phyloP scores from a whole-genome alignment of 2,797 vertebrate species.

The Labroides dimidiatus region DNA sequence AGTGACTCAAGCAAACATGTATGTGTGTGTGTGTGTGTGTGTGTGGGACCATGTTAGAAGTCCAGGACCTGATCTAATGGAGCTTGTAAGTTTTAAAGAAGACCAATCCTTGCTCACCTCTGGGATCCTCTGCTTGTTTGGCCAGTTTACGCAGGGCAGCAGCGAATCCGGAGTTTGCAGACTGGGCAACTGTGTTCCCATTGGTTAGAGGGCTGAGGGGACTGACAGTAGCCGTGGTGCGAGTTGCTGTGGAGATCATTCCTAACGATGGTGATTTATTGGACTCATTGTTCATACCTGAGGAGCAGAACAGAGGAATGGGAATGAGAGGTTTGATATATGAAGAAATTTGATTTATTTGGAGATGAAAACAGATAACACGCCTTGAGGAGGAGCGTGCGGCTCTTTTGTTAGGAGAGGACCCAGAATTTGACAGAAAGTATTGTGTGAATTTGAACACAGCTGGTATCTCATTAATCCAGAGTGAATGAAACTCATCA shows the following conservation, averaged over 20 bases:
- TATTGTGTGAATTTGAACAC: background rate
- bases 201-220: slow-evolving; percentile 96
- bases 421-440: background rate
- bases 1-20: background rate
- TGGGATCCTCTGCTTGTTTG: slow-evolving; percentile 97
- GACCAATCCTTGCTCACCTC: slow-evolving; percentile 86
- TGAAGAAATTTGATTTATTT: background rate
- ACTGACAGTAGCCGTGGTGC: slow-evolving; percentile 96
- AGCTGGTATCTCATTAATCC: slow-evolving; percentile 30
- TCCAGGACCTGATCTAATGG: slow-evolving; percentile 1
- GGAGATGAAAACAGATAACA: background rate
- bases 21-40: slow-evolving; percentile 5
- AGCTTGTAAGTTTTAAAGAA: slow-evolving; percentile 12
- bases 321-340: slow-evolving; percentile 1
- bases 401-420: slow-evolving; percentile 5
- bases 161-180: slow-evolving; percentile 96
- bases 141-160: slow-evolving; percentile 98
- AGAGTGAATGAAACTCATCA: slow-evolving; percentile 38
- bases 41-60: background rate
- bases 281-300: slow-evolving; percentile 99
- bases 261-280: slow-evolving; percentile 96
- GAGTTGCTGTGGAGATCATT: slow-evolving; percentile 96
- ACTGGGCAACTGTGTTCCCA: slow-evolving; percentile 92
- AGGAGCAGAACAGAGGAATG: slow-evolving; percentile 47
- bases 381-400: background rate